Evolutionary conservation across 64 coral and sea anemone species (phyloP).

Genomic region (Porites australiensis): DNA sequence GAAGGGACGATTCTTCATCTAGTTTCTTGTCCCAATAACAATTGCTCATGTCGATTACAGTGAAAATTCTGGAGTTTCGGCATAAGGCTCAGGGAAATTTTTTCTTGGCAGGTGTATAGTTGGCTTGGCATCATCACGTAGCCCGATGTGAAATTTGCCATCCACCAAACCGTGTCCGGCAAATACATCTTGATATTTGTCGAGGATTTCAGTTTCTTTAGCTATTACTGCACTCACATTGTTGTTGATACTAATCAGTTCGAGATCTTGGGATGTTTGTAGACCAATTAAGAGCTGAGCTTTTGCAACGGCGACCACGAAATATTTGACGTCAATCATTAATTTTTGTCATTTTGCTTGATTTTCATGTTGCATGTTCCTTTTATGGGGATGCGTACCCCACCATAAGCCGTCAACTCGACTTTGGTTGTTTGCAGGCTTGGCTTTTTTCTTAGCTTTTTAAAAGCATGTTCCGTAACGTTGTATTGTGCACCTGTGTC

Average conservation of each 20-base stretch:
- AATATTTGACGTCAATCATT: slow-evolving; percentile 11
- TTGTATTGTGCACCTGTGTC: slow-evolving; percentile 83
- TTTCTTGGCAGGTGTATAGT: slow-evolving; percentile 68
- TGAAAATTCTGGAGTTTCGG: slow-evolving; percentile 66
- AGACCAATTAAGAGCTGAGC: too few relatives aligned
- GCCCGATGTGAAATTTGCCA: slow-evolving; percentile 70
- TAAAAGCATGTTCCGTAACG: slow-evolving; percentile 51
- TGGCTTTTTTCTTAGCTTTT: slow-evolving; percentile 35
- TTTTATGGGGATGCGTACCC: slow-evolving; percentile 7
- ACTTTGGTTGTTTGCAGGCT: slow-evolving; percentile 30
- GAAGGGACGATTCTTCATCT: slow-evolving; percentile 6
- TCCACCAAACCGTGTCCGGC: too few relatives aligned
- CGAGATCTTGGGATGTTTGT: too few relatives aligned
- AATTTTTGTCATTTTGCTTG: neutral
- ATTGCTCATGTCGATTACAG: slow-evolving; percentile 59
- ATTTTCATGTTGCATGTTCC: slow-evolving; percentile 36
- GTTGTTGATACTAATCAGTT: too few relatives aligned
- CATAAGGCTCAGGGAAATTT: slow-evolving; percentile 27
- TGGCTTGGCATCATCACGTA: slow-evolving; percentile 42
- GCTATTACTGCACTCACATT: too few relatives aligned
- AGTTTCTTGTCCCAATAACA: slow-evolving; percentile 32
- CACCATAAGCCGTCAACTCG: slow-evolving; percentile 42
- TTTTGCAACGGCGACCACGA: neutral
- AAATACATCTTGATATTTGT: too few relatives aligned
- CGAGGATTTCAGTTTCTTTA: too few relatives aligned